Evolutionary conservation across 2,888 invertebrate species (phyloP), one percentile per base, ranked within the genome.

Genomic region (Netelia virgata): DNA sequence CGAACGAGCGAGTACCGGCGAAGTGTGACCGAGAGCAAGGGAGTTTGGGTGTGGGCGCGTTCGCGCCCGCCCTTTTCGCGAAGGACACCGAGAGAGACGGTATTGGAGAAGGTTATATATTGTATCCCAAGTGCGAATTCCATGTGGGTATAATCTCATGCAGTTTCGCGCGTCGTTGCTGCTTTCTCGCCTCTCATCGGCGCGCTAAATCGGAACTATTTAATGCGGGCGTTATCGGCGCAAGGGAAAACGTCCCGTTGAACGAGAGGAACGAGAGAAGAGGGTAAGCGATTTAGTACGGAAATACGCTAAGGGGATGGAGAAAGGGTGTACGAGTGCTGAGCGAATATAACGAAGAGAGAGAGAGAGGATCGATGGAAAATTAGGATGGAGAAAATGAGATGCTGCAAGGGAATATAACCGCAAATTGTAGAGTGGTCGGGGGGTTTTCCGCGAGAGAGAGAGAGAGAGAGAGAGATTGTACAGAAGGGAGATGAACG

Each of bases 131-230:
- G 86, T 89, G 87, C 88, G 85, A 89, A 90, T 90, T 90, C 89
- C 89, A 87, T 80, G 86, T 76, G 87, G 87, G 87, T 85, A 89
- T 88, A 89, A 89, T 88, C 86, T 87, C 87, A 84, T 88, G 88
- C 88, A 88, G 87, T 89, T 76, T 86, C 77, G 86, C 83, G 85
- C 75, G 82, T 76, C 86, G 86, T 87, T 88, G 87, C 85, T 36
- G 23, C 11, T 47, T 87, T 86, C 73, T 82, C 74, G 8, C 18
- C 16, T 57, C 57, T 57, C 57, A 16, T 16, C 9, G 86, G 87
- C 86, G 59, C 68, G 87, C 83, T 88, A 88, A 88, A 88, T 88
- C 87, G 88, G 85, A 90, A 89, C 90, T 89, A 91, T 90, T 90
- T 90, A 90, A 88, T 88, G 86, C 86, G 86, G 87, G 87, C 88